These are phyloP conservation scores for Gymnorhina tibicen DNA, from an alignment of 2,113 vertebrate species.

Conservation along the genomic window DNA sequence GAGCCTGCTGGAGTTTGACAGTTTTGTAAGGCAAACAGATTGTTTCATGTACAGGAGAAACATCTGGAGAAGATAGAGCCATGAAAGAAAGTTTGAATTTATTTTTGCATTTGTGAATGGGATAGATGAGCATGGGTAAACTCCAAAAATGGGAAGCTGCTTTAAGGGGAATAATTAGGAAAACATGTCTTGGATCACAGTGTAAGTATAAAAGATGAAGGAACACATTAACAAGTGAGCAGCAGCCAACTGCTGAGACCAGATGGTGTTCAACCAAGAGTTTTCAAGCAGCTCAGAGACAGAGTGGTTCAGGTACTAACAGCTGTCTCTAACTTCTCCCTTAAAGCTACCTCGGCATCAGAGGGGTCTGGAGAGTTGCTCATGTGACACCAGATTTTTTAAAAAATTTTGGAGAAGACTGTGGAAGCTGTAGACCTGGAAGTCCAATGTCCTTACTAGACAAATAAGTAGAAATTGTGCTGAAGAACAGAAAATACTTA, in stretches of 20 bases:
- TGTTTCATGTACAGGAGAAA: background rate
- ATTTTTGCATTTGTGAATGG: background rate
- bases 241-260: background rate
- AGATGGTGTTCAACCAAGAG: background rate
- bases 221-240: background rate
- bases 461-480: background rate
- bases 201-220: background rate
- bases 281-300: background rate
- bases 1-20: background rate
- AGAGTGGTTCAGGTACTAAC: background rate
- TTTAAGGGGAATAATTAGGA: background rate
- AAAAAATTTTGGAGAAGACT: background rate
- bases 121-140: background rate
- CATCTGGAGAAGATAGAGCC: background rate
- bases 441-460: background rate
- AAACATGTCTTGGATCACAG: background rate
- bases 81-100: background rate
- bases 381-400: background rate
- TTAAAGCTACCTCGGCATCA: fast-evolving
- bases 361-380: background rate
- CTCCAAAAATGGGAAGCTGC: background rate
- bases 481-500: background rate
- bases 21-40: background rate
- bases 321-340: background rate
- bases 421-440: background rate